Evolutionary conservation across 2,797 vertebrate species (phyloP).

Genomic region (Antennarius maculatus): DNA sequence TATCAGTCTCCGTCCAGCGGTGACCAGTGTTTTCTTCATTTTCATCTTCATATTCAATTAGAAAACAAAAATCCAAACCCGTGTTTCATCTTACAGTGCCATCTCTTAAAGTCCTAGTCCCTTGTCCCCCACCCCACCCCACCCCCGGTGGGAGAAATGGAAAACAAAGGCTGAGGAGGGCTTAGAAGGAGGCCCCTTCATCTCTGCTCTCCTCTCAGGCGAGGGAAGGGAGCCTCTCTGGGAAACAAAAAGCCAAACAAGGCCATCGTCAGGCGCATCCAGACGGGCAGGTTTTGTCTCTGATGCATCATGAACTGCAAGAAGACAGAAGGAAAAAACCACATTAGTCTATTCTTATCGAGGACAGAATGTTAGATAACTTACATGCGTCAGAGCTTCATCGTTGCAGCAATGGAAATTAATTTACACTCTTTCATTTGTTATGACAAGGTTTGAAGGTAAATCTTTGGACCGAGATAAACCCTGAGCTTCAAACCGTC

Average conservation of each 20-base stretch:
- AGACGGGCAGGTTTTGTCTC: constrained; percentile 72
- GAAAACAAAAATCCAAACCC: constrained; percentile 75
- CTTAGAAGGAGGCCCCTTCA: constrained; percentile 63
- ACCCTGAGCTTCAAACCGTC: constrained; percentile 38
- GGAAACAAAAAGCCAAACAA: constrained; percentile 81
- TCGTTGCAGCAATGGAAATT: not conserved
- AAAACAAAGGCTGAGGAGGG: constrained; percentile 44
- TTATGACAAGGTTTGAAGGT: constrained; percentile 15
- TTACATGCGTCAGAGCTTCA: not conserved
- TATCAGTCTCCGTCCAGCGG: constrained; percentile 80
- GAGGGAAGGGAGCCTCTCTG: constrained; percentile 61
- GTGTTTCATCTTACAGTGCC: constrained; percentile 83
- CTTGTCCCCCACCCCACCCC: constrained; percentile 44
- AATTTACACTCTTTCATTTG: not conserved
- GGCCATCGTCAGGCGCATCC: constrained; percentile 79
- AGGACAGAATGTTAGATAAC: not conserved
- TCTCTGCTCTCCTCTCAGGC: constrained; percentile 72
- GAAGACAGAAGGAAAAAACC: constrained; percentile 13
- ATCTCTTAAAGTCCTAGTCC: constrained; percentile 71
- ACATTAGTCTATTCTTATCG: not conserved
- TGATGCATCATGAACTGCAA: constrained; percentile 77
- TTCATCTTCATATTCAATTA: constrained; percentile 63
- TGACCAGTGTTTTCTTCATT: constrained; percentile 73
- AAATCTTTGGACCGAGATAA: constrained; percentile 49
- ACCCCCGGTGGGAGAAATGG: not conserved